A percentile compares a stretch with the other conserved stretches of the same genome.
Conservation (phyloP, 2,113 vertebrate species). For the Bothrops jararaca region DNA sequence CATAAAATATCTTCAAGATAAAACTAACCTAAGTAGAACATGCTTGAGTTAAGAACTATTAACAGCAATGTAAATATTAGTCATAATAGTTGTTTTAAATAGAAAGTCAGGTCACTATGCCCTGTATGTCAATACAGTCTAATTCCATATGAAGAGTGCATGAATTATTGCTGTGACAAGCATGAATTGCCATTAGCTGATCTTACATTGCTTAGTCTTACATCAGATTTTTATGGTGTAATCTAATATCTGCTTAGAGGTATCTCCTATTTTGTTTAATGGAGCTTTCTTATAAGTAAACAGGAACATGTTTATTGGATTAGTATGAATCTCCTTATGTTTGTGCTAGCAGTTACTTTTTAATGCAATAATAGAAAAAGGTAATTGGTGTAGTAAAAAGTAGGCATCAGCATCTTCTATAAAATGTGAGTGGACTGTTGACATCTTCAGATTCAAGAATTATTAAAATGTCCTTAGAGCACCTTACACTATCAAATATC, state of each 20-base stretch:
- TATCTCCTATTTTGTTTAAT: not conserved
- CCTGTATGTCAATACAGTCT: not conserved
- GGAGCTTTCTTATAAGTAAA: not conserved
- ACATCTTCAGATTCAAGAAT: not conserved
- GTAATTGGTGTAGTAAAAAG: not conserved
- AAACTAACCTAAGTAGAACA: not conserved
- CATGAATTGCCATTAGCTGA: not conserved
- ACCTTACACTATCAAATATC: not conserved
- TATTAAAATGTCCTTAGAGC: not conserved
- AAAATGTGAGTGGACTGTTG: rapidly evolving
- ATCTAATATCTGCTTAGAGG: not conserved
- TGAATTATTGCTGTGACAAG: not conserved
- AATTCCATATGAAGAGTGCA: not conserved
- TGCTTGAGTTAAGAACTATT: not conserved
- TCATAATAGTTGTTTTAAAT: not conserved
- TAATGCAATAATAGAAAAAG: not conserved
- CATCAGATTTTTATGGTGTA: not conserved
- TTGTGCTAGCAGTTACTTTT: not conserved
- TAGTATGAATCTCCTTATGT: not conserved
- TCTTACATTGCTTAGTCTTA: not conserved
- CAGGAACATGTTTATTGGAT: not conserved
- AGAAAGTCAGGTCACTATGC: not conserved
- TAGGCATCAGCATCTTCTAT: not conserved
- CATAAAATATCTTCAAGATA: not conserved
- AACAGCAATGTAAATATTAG: not conserved